These are phyloP conservation scores for Mustela nigripes DNA, from an alignment of 2,113 vertebrate genomes.

Conservation along the genomic window DNA sequence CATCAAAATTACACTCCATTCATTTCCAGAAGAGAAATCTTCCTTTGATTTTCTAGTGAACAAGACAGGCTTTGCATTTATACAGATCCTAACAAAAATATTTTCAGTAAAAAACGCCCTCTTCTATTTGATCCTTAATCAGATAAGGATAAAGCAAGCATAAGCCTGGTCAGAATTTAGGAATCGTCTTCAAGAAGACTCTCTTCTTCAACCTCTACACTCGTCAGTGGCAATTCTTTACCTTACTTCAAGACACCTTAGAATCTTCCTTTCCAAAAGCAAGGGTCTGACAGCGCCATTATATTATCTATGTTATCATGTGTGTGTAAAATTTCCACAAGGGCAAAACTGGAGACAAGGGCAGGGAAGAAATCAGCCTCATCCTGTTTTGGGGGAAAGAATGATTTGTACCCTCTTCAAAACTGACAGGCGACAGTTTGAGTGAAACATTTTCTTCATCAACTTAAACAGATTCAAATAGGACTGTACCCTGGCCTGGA, in stretches of 20 bases:
- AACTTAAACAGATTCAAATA: conserved; percentile 49
- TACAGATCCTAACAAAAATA: background rate
- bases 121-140: background rate
- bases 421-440: conserved; percentile 7
- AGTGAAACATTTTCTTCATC: conserved; percentile 36
- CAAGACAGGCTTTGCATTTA: background rate
- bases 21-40: background rate
- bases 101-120: background rate
- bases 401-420: background rate
- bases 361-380: background rate
- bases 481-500: background rate
- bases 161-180: background rate
- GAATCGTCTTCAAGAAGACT: background rate
- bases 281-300: background rate
- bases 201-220: background rate
- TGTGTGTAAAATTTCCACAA: background rate
- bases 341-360: background rate
- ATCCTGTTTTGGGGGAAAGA: background rate
- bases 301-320: background rate
- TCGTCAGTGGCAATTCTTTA: background rate
- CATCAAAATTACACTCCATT: conserved; percentile 40
- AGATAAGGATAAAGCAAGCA: conserved; percentile 14
- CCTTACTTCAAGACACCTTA: background rate
- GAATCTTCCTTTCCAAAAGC: background rate
- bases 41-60: background rate